These are phyloP conservation scores for Colletes gigas DNA, from an alignment of 1,140 invertebrate genomes.

Conservation along the genomic window DNA sequence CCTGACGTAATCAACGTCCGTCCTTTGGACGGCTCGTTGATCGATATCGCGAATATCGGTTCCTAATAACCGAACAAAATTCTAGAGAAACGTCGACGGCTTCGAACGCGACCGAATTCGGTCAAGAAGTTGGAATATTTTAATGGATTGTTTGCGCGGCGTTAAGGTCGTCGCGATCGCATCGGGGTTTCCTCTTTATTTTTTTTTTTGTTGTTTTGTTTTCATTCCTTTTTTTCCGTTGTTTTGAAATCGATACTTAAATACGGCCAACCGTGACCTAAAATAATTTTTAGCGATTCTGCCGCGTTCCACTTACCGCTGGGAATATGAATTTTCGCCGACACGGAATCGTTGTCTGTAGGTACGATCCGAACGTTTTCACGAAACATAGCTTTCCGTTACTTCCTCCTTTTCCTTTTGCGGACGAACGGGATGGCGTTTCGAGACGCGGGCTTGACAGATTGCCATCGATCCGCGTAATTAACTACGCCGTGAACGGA, in stretches of 20 bases:
- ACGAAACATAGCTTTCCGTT: background rate
- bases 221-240: background rate
- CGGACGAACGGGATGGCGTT: background rate
- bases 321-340: background rate
- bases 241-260: slow-evolving; percentile 30
- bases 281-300: slow-evolving; percentile 30
- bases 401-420: background rate
- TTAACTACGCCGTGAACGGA: slow-evolving; percentile 24
- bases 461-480: slow-evolving; percentile 34
- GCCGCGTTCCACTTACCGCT: slow-evolving; percentile 30
- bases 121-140: slow-evolving; percentile 22
- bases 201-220: background rate
- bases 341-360: background rate
- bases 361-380: background rate
- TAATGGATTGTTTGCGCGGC: slow-evolving; percentile 10
- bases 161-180: background rate
- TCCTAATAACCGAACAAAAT: slow-evolving; percentile 1
- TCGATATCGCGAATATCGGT: slow-evolving; percentile 7
- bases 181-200: background rate
- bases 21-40: background rate
- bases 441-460: slow-evolving; percentile 9
- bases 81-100: background rate
- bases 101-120: background rate
- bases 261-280: slow-evolving; percentile 6
- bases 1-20: background rate